These are phyloP conservation scores for Sebastes iracundus DNA, from an alignment of 2,797 vertebrate species.

Conservation along the genomic window DNA sequence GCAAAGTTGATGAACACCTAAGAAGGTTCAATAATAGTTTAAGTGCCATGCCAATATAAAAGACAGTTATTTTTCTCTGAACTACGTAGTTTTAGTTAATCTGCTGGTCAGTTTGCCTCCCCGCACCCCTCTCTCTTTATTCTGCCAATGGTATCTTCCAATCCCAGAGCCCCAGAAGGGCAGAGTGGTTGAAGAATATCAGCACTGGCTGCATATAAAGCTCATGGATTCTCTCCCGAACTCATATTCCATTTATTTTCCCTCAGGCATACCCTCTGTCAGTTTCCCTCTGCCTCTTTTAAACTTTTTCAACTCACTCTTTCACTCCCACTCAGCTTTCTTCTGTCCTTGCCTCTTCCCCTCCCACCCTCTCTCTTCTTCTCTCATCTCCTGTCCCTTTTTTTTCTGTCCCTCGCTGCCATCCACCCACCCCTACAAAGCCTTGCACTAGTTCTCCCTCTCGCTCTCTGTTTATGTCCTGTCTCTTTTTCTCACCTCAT, in stretches of 20 bases:
- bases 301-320: conserved; percentile 67
- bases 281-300: conserved; percentile 61
- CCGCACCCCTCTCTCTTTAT: background rate
- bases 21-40: conserved; percentile 45
- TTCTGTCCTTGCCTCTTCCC: conserved; percentile 44
- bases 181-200: conserved; percentile 67
- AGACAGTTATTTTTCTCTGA: background rate
- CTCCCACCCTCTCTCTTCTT: conserved; percentile 19
- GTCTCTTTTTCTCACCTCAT: conserved; percentile 88
- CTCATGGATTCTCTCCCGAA: conserved; percentile 65
- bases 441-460: conserved; percentile 3
- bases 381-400: conserved; percentile 42
- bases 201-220: conserved; percentile 72
- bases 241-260: conserved; percentile 78
- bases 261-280: conserved; percentile 70
- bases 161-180: conserved; percentile 60
- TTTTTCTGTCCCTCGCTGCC: conserved; percentile 47
- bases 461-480: conserved; percentile 18
- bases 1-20: conserved; percentile 99
- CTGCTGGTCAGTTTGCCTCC: background rate
- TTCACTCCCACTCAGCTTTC: conserved; percentile 67
- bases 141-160: conserved; percentile 50
- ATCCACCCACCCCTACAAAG: conserved; percentile 48
- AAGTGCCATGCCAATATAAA: conserved; percentile 1
- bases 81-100: background rate